A percentile compares a stretch with the other conserved stretches of the same genome.
Evolutionary conservation across 2,797 vertebrate species (phyloP).

Genomic region (Dermochelys coriacea): DNA sequence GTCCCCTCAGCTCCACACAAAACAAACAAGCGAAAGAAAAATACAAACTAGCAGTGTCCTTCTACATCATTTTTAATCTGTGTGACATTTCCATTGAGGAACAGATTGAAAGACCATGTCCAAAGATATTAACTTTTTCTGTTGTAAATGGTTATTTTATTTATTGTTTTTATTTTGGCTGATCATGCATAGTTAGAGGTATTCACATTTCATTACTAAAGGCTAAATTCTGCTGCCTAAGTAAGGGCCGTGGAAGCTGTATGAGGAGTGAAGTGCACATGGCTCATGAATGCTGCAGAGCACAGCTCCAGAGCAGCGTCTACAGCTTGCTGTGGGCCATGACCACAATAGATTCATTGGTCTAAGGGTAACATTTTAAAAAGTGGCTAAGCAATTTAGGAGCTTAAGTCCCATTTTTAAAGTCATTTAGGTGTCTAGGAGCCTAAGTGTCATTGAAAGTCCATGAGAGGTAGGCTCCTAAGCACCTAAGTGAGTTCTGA

Average conservation of each 20-base stretch:
- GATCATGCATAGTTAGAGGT: background rate
- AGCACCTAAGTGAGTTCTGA: background rate
- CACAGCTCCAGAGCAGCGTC: background rate
- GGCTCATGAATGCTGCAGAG: background rate
- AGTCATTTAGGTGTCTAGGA: background rate
- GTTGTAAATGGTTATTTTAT: constrained; percentile 8
- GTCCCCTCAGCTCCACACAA: constrained; percentile 19
- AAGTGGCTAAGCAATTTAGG: background rate
- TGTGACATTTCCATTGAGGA: constrained; percentile 46
- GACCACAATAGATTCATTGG: background rate
- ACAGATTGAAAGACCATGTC: constrained; percentile 45
- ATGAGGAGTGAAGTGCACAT: accelerated
- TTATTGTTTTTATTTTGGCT: constrained; percentile 29
- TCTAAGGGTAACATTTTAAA: background rate
- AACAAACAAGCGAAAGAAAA: constrained; percentile 60
- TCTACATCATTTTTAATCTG: constrained; percentile 36
- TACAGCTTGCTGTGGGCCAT: background rate
- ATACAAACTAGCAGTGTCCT: constrained; percentile 29
- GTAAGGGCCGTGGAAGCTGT: background rate
- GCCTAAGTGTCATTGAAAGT: background rate
- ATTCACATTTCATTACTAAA: background rate
- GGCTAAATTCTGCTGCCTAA: constrained; percentile 13
- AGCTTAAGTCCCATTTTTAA: background rate
- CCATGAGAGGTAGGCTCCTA: background rate
- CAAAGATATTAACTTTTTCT: constrained; percentile 42